These are phyloP conservation scores for Diadegma fenestrale DNA, from an alignment of 2,888 invertebrate genomes.

Conservation along the genomic window DNA sequence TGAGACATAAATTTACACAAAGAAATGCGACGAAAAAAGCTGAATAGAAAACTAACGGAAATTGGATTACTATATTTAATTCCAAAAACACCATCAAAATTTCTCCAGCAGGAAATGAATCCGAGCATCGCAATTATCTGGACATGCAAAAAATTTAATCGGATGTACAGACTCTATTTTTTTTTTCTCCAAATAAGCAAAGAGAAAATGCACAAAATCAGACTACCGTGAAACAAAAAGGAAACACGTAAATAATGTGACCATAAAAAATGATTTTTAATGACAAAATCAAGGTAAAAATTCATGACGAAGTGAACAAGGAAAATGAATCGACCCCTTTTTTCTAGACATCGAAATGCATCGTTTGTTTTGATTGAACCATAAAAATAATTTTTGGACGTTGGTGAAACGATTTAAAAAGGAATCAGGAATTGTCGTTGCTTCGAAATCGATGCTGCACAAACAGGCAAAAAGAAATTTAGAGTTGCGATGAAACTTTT, in stretches of 20 bases:
- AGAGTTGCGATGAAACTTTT: neutral
- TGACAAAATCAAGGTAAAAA: neutral
- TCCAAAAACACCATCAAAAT: neutral
- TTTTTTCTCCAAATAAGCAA: neutral
- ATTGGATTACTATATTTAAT: neutral
- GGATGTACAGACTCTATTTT: neutral
- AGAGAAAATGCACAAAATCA: neutral
- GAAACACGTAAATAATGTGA: constrained; percentile 18
- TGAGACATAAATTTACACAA: neutral
- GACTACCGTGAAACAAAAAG: constrained; percentile 27
- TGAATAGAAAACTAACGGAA: neutral
- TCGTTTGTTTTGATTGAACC: neutral
- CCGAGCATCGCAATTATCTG: constrained; percentile 9
- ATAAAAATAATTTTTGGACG: neutral
- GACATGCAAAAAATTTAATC: neutral
- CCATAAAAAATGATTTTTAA: neutral
- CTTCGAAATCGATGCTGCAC: neutral
- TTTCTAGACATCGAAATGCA: neutral
- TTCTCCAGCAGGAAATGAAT: neutral
- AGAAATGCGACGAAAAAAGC: neutral
- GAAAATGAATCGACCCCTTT: neutral
- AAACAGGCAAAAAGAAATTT: neutral
- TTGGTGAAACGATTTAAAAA: neutral
- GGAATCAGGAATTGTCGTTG: neutral
- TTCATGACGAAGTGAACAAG: neutral